Conservation (phyloP, 2,113 vertebrate genomes). For the Myotis yumanensis region DNA sequence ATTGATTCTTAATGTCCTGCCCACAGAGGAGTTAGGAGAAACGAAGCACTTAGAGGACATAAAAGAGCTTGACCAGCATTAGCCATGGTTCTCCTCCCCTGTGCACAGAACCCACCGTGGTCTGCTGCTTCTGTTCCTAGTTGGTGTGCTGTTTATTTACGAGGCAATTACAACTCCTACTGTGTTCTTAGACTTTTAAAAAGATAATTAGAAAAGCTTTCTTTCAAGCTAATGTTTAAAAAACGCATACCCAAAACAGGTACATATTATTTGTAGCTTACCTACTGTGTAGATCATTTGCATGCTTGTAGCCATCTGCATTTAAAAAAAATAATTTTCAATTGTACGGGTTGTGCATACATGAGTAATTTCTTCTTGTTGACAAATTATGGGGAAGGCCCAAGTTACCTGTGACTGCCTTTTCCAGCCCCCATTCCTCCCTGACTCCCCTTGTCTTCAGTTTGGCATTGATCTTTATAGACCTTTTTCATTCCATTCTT, state of each 20-base stretch:
- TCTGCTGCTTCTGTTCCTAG: neutral
- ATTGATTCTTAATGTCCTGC: neutral
- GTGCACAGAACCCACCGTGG: neutral
- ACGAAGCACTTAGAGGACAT: neutral
- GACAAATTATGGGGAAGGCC: neutral
- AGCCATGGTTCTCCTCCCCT: neutral
- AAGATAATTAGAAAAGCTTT: constrained; percentile 28
- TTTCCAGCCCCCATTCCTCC: neutral
- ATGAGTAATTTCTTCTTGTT: neutral
- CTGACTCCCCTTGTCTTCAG: neutral
- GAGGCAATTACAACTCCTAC: neutral
- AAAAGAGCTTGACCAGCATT: neutral
- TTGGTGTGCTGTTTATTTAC: neutral
- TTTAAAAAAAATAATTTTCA: constrained; percentile 30
- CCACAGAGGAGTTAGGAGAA: neutral
- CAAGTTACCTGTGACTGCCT: neutral
- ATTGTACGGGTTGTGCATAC: neutral
- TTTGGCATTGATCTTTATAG: neutral
- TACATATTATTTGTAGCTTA: neutral
- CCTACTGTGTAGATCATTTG: neutral
- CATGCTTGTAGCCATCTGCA: neutral
- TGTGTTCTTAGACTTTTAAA: neutral
- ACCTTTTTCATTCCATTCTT: neutral
- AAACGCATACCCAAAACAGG: neutral
- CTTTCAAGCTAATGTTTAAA: neutral